Evolutionary conservation across 2,113 vertebrate genomes (phyloP), one percentile per base, ranked within the genome.

Genomic region (Microcebus tavaratra): DNA sequence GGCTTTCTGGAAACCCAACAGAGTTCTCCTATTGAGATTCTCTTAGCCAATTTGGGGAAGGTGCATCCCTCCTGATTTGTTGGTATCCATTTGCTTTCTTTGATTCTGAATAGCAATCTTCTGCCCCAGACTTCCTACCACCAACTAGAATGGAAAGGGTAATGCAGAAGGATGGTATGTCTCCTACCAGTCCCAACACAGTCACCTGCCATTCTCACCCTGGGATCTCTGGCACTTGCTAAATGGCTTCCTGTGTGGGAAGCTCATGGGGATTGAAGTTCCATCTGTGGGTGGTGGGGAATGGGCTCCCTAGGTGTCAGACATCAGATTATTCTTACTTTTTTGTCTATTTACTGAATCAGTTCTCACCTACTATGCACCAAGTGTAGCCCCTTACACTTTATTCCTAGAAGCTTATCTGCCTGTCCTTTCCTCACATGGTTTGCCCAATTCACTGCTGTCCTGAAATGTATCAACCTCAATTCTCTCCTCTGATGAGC

Each of bases 401-500:
- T 96, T 39, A 83, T 95, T 94, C 80, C 80, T 96, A 42, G 59
- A 95, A 90, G 14, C 96, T 59, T 70, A 6, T 90, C 92, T 96
- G 23, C 72, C 72, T 76, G 84, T 39, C 23, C 20, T 88, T 97
- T 92, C 25, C 39, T 39, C 45, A 75, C 27, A 1, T 91, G 72
- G 11, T 92, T 94, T 94, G 79, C 8, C 78, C 85, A 89, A n/a
- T 91, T 96, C 55, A 14, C 68, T 91, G 29, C 65, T 68, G 25
- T 91, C 36, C 85, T 96, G 68, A 97, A 96, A 97, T 79, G 59
- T 31, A 73, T 96, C 95, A 89, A 79, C 82, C 10, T 94, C 73
- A 97, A 11, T 97, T 97, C 95, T 95, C 18, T 84, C 81, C 82
- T 91, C 82, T 96, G 88, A 93, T 97, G 93, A 96, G 48, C 55